Base-by-base conservation (phyloP, 2,113 vertebrate genomes). In the Verasper variegatus region DNA sequence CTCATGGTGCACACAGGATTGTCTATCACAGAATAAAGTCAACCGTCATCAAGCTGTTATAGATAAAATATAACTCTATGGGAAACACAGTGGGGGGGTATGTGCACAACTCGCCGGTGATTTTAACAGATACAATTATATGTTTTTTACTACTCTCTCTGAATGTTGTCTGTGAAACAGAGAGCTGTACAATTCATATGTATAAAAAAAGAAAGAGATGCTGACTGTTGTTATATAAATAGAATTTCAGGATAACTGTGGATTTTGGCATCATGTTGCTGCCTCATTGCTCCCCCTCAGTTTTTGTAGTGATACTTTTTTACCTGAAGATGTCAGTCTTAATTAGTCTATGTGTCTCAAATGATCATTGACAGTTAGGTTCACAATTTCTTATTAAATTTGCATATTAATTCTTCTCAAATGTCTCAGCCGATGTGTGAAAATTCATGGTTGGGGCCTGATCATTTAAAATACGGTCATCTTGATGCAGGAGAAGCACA, bases 301-400 rank as follows among this genome's bases (percentile, higher is more conserved):
- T 18, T 62, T 87, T 76, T 84, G 81, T 49, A 87, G 68, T 81
- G 64, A 81, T 76, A 13, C 67, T 78, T 84, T 67, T 65, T 54
- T 78, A 74, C 81, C 85, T 84, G 74, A 81, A 87, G 85, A 81
- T 84, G 82, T 84, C 82, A 62, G 82, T 81, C 74, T 72, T 61
- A 82, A 81, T 78, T 56, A 27, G 35, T 21, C 45, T 31, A 20
- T 59, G 15, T 63, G 17, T 49, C 52, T 77, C 24, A 80, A 79
- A 21, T 55, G 1, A 12, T 45, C 12, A 13, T 12, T 42, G 10
- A 42, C 40, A 42, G 40, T 42, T 42, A n/a, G 8, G 14, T 37
- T 42, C n/a, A 45, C 17, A n/a, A 26, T 47, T 49, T 1, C 18
- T 47, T 26, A 35, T 40, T n/a, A 47, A 12, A 20, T 20, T 2